Conservation (phyloP, 2,797 vertebrate genomes). For the Limnodromus scolopaceus region DNA sequence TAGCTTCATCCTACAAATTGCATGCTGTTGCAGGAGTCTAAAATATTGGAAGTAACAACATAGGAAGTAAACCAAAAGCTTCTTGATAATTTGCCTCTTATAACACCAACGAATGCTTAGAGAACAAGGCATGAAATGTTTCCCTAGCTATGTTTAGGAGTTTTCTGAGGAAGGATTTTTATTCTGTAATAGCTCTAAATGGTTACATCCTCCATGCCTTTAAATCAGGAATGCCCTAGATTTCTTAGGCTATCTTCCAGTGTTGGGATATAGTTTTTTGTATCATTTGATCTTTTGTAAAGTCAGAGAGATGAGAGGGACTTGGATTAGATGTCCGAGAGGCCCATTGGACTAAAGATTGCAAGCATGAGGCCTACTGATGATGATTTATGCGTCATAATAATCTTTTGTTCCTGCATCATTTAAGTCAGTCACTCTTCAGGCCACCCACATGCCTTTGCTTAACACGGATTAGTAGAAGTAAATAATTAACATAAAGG, state of each 20-base stretch:
- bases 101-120: neutral
- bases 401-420: neutral
- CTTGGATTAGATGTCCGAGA: neutral
- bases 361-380: neutral
- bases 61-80: neutral
- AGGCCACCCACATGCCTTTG: neutral
- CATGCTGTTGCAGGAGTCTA: neutral
- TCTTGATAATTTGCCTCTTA: neutral
- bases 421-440: neutral
- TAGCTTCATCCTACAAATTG: neutral
- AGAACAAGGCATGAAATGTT: neutral
- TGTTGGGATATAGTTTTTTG: neutral
- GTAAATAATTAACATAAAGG: neutral
- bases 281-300: neutral
- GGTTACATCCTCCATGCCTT: neutral
- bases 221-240: neutral
- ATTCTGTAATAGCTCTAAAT: neutral
- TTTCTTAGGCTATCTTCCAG: neutral
- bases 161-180: neutral
- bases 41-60: neutral
- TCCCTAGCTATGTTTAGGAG: neutral
- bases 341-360: neutral
- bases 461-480: neutral
- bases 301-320: neutral
- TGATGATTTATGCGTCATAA: neutral